Conservation (phyloP, 2,888 invertebrate genomes). For the Chirona hameri region DNA sequence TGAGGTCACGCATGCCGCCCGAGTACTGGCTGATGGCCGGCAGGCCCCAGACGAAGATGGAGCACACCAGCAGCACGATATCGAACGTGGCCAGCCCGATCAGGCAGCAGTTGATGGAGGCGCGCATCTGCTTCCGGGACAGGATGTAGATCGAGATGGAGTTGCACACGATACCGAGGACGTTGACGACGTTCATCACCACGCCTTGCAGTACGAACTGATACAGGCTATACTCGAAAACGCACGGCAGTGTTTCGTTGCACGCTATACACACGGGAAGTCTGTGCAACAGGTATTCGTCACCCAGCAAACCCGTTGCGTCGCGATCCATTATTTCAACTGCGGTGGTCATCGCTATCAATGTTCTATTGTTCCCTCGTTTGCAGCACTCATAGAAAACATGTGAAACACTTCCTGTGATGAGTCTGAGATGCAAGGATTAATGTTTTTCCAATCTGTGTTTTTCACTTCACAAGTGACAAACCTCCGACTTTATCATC, state of each 20-base stretch:
- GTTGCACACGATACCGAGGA: slow-evolving; percentile 84
- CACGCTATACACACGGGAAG: too few species aligned
- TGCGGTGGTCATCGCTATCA: too few species aligned
- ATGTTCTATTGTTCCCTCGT: too few species aligned
- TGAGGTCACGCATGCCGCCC: slow-evolving; percentile 61
- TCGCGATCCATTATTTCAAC: too few species aligned
- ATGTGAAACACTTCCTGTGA: too few species aligned
- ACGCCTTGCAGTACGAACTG: slow-evolving; percentile 80
- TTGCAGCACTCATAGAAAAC: too few species aligned
- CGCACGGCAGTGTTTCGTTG: neutral
- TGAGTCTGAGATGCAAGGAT: too few species aligned
- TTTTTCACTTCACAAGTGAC: too few species aligned
- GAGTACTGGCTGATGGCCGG: slow-evolving; percentile 81
- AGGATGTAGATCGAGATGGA: slow-evolving; percentile 84
- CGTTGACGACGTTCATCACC: slow-evolving; percentile 71
- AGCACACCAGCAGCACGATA: slow-evolving; percentile 81
- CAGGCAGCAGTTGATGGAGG: slow-evolving; percentile 90
- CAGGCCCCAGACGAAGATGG: slow-evolving; percentile 78
- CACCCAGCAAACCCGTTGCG: too few species aligned
- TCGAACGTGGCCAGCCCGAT: slow-evolving; percentile 89
- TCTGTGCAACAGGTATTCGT: too few species aligned
- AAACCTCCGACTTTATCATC: too few species aligned
- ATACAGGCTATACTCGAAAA: slow-evolving; percentile 50
- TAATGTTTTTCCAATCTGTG: too few species aligned
- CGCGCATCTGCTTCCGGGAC: slow-evolving; percentile 79